Conservation (phyloP, 2,888 invertebrate species). For the Pristionchus japonicus region DNA sequence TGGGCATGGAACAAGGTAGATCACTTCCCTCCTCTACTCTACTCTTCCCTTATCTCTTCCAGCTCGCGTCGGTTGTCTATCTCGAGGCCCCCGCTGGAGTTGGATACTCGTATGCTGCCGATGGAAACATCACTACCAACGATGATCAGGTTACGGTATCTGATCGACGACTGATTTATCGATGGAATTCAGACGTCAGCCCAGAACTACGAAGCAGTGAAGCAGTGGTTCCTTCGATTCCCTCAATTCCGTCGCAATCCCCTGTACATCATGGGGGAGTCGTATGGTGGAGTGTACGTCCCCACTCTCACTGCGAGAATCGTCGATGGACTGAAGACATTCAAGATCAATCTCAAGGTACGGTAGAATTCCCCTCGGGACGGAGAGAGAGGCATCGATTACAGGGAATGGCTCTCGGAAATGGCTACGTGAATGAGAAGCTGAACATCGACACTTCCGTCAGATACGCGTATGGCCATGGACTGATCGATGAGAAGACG, state of each 20-base stretch:
- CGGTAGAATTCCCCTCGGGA: background rate
- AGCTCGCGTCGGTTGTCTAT: constrained; percentile 78
- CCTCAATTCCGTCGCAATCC: constrained; percentile 77
- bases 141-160: constrained; percentile 70
- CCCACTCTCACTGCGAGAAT: constrained; percentile 77
- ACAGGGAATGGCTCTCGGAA: constrained; percentile 74
- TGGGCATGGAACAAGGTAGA: constrained; percentile 75
- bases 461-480: constrained; percentile 75
- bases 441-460: constrained; percentile 75
- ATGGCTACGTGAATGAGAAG: constrained; percentile 73
- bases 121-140: constrained; percentile 75
- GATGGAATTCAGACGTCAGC: constrained; percentile 71
- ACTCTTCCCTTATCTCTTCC: background rate
- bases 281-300: constrained; percentile 78
- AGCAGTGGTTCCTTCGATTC: constrained; percentile 76
- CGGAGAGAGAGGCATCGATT: background rate
- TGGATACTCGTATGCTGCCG: constrained; percentile 78
- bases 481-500: constrained; percentile 71
- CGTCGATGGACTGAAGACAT: constrained; percentile 73
- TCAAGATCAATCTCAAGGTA: constrained; percentile 71
- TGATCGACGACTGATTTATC: background rate
- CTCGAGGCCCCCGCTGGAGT: constrained; percentile 79
- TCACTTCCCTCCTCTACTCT: background rate
- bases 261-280: constrained; percentile 78
- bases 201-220: constrained; percentile 78